phyloP scores from a whole-genome alignment of 2,888 invertebrate species.

The Aplocera efformata region DNA sequence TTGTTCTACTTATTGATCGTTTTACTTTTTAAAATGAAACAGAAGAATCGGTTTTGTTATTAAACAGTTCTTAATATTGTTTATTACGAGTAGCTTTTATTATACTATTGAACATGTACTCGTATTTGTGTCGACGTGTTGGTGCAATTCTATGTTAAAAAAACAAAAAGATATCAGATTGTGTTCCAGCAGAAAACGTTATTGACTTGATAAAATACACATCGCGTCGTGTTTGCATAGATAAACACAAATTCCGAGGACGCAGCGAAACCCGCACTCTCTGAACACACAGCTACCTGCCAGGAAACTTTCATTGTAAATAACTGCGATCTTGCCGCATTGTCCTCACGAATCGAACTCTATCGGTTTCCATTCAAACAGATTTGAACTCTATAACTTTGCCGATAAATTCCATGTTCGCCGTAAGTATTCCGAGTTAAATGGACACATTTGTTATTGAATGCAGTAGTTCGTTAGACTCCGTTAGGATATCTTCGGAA shows the following conservation, averaged over 20 bases:
- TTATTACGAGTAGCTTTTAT: too few species aligned
- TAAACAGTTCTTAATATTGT: too few species aligned
- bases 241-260: slow-evolving; percentile 17
- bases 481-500: slow-evolving; percentile 16
- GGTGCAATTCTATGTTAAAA: too few species aligned
- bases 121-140: too few species aligned
- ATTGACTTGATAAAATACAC: slow-evolving; percentile 17
- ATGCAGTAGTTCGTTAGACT: slow-evolving; percentile 28
- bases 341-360: slow-evolving; percentile 23
- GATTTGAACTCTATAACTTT: slow-evolving; percentile 32
- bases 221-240: slow-evolving; percentile 19
- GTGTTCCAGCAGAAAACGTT: slow-evolving; percentile 11
- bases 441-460: slow-evolving; percentile 28
- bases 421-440: slow-evolving; percentile 19
- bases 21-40: too few species aligned
- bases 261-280: slow-evolving; percentile 5
- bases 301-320: slow-evolving; percentile 27
- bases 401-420: slow-evolving; percentile 23
- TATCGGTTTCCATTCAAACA: slow-evolving; percentile 26
- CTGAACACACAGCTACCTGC: slow-evolving; percentile 14
- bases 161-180: not conserved
- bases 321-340: slow-evolving; percentile 30
- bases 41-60: too few species aligned
- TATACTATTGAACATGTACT: too few species aligned
- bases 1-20: too few species aligned